phyloP scores from a whole-genome alignment of 2,797 vertebrate genomes.

The Tragelaphus eurycerus region DNA sequence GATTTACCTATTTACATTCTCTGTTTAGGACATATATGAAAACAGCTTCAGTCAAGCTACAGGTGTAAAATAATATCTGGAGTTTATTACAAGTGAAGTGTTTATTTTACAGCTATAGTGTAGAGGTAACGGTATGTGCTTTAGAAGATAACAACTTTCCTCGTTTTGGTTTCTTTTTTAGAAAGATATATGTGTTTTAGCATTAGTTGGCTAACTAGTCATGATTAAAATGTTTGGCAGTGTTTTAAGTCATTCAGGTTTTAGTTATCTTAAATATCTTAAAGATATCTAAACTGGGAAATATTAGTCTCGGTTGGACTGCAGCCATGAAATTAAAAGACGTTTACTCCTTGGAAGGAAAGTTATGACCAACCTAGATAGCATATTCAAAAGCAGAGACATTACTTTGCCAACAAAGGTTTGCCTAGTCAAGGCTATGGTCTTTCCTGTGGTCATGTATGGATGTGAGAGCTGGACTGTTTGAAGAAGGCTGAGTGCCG shows the following conservation, averaged over 20 bases:
- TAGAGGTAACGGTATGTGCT: neutral
- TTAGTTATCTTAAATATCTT: neutral
- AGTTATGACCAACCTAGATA: too few species aligned
- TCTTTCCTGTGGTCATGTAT: too few species aligned
- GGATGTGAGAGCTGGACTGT: too few species aligned
- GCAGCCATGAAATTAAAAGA: too few species aligned
- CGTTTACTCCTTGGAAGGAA: too few species aligned
- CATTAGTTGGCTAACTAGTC: neutral
- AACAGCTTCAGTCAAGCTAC: neutral
- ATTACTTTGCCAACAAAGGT: too few species aligned
- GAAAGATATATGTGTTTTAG: neutral
- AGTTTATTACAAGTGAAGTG: neutral
- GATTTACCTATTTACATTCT: neutral
- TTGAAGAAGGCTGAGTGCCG: too few species aligned
- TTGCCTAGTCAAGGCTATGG: too few species aligned
- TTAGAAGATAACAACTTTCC: neutral
- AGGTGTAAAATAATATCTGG: neutral
- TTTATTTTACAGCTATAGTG: neutral
- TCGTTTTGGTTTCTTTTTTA: conserved; percentile 19
- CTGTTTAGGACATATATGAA: neutral
- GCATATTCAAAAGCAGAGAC: too few species aligned
- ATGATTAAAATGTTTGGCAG: neutral
- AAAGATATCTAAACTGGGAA: neutral
- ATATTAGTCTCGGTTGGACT: neutral
- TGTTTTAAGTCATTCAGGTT: neutral